Conservation (phyloP, 37 sponge, comb jelly and placozoan species). For the Tethya wilhelma region DNA sequence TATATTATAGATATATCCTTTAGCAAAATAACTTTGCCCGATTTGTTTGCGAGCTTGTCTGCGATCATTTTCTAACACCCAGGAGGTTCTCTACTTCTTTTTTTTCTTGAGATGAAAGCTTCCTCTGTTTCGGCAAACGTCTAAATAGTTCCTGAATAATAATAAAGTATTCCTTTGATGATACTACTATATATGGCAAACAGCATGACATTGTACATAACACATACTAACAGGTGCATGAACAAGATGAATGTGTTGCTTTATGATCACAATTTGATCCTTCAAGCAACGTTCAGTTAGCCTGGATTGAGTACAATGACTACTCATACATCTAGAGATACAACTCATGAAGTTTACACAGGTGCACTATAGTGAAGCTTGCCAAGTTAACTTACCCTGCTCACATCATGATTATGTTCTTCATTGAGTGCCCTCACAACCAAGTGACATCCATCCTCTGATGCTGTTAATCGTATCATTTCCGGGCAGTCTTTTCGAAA, state of each 20-base stretch:
- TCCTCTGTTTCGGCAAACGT: slow-evolving; percentile 34
- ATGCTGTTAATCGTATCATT: slow-evolving; percentile 2
- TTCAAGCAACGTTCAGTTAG: too few relatives aligned
- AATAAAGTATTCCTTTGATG: too few relatives aligned
- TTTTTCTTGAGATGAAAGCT: slow-evolving; percentile 9
- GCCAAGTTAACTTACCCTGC: slow-evolving; percentile 34
- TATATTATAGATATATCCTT: slow-evolving; percentile 30
- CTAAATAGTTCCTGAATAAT: slow-evolving; percentile 31
- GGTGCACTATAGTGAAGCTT: too few relatives aligned
- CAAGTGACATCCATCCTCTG: slow-evolving; percentile 16
- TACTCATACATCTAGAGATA: too few relatives aligned
- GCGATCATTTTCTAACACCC: slow-evolving; percentile 16
- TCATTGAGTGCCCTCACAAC: slow-evolving; percentile 2
- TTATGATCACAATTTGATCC: too few relatives aligned
- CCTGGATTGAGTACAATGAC: too few relatives aligned
- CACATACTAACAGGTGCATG: too few relatives aligned
- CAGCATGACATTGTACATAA: too few relatives aligned
- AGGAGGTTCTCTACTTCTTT: slow-evolving; percentile 22
- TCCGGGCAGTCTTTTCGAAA: slow-evolving; percentile 19
- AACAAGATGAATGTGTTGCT: too few relatives aligned
- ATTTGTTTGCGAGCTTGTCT: not conserved
- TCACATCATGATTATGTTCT: slow-evolving; percentile 32
- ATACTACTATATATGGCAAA: too few relatives aligned
- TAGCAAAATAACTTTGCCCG: slow-evolving; percentile 28
- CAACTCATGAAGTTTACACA: too few relatives aligned